Evolutionary conservation across 1,140 invertebrate genomes (phyloP), one percentile per base, ranked within the genome.

Genomic region (Drosophila pseudoananassae): DNA sequence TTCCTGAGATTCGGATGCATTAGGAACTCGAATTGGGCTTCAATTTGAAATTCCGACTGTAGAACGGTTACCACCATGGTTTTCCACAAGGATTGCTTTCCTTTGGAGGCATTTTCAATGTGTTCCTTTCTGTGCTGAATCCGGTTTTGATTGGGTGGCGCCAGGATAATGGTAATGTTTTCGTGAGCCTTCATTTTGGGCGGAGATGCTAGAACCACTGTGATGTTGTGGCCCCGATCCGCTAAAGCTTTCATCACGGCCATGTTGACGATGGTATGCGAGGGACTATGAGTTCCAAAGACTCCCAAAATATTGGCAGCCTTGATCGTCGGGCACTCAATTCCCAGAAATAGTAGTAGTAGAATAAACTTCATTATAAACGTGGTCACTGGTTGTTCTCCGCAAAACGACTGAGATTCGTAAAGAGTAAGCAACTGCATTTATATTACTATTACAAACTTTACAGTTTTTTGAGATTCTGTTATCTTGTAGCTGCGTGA

Each of bases 211-310:
- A 27, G 25, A 27, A 91, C 77, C 23, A 91, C 80, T 0, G 90
- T 91, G 4, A 91, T 60, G 52, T 91, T 85, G 61, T 91, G 90
- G 5, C 90, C 88, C 0, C 47, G 31, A 46, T 91, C 84, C 0
- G 87, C 90, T 4, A 91, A 49, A 0, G 75, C 36, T 50, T 78
- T 72, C n/a, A 74, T 60, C 57, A 90, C 55, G 3, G 90, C 81
- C 83, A 90, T 87, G 40, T 91, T 74, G 0, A 91, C 38, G n/a
- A 91, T 89, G 14, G 91, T 57, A 73, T 91, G 90, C 3, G 90
- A 91, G 5, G 69, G 78, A 58, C 85, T 90, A 36, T 76, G 65
- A 9, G 84, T 82, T 0, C 71, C 76, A 9, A 91, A 90, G 5
- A 91, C 45, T 0, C 90, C 90, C 50, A 91, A 47, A 47, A 91